These are phyloP conservation scores for Cydia strobilella DNA, from an alignment of 1,140 invertebrate genomes.

Conservation along the genomic window DNA sequence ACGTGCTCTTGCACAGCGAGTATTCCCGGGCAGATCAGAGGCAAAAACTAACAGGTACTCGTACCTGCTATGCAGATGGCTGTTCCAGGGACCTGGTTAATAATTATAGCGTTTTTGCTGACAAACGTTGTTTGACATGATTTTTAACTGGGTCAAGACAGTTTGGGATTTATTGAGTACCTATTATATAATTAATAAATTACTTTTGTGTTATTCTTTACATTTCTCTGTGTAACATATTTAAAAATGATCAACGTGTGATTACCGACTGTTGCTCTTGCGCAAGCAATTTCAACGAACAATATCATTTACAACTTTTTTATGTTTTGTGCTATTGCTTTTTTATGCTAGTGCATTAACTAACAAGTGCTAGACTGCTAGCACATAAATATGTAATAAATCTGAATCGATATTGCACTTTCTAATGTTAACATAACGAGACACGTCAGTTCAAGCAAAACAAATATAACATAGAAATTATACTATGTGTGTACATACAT, in stretches of 20 bases:
- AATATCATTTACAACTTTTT: not conserved
- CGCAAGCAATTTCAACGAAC: not conserved
- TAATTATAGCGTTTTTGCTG: not conserved
- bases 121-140: not conserved
- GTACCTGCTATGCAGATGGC: constrained; percentile 27
- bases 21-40: not conserved
- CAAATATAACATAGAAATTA: no score
- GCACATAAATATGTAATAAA: not conserved
- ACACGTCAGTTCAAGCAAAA: constrained; percentile 28
- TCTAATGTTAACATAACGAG: not conserved
- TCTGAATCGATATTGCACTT: not conserved
- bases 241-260: not conserved
- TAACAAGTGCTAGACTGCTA: no score
- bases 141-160: not conserved
- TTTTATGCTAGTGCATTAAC: no score
- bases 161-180: not conserved
- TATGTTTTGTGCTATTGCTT: not conserved
- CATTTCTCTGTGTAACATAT: not conserved
- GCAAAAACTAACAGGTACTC: constrained; percentile 19
- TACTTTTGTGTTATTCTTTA: no score
- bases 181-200: no score
- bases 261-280: not conserved
- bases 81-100: constrained; percentile 14
- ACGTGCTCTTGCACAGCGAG: not conserved
- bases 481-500: no score